phyloP scores from a whole-genome alignment of 2,888 invertebrate species.

The Graphium colonna region DNA sequence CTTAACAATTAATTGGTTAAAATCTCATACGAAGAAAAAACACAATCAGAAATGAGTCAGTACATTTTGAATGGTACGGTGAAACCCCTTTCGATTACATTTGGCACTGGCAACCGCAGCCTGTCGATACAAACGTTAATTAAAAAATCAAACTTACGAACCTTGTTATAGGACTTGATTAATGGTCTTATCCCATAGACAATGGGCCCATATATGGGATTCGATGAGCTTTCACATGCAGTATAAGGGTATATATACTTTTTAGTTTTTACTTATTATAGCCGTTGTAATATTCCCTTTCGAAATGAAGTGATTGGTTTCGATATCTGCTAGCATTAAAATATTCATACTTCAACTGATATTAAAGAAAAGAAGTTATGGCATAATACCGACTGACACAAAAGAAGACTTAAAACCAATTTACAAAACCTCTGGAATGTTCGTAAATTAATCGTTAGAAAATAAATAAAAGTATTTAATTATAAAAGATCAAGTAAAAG shows the following conservation, averaged over 20 bases:
- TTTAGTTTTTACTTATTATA: slow-evolving; percentile 25
- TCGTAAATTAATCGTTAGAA: too few species aligned
- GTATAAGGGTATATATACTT: slow-evolving; percentile 14
- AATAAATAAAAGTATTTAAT: too few species aligned
- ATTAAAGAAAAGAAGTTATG: too few species aligned
- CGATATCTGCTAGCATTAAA: too few species aligned
- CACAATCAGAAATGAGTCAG: background rate
- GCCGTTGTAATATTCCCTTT: too few species aligned
- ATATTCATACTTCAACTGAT: too few species aligned
- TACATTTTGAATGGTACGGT: background rate
- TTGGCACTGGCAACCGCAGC: background rate
- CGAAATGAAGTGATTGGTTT: slow-evolving; percentile 15
- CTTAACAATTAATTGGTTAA: background rate
- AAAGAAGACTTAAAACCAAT: too few species aligned
- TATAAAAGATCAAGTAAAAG: too few species aligned
- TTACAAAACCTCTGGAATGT: too few species aligned
- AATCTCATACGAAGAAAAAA: background rate
- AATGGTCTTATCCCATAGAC: slow-evolving; percentile 13
- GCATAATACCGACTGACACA: too few species aligned
- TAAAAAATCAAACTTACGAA: slow-evolving; percentile 17
- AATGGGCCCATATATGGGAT: slow-evolving; percentile 6
- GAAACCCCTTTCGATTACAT: background rate
- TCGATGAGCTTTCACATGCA: slow-evolving; percentile 9
- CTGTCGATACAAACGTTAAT: slow-evolving; percentile 13
- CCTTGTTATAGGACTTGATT: slow-evolving; percentile 20